These are phyloP conservation scores for Morpho deidamia DNA, from an alignment of 2,888 invertebrate species.

Conservation along the genomic window DNA sequence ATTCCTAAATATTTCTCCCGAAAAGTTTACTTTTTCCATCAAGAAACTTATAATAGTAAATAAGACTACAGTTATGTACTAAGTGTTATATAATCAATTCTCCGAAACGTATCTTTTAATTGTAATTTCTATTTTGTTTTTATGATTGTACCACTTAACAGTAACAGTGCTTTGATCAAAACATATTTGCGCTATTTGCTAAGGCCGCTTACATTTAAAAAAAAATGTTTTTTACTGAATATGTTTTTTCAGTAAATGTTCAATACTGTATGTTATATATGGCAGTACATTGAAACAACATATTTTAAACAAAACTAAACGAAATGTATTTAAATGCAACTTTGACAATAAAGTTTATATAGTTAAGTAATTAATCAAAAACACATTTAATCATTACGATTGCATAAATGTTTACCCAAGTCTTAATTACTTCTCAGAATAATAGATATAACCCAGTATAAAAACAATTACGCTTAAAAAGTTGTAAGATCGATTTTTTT, in stretches of 20 bases:
- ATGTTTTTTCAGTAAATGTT: conserved; percentile 11
- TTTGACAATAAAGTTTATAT: background rate
- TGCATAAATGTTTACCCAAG: conserved; percentile 6
- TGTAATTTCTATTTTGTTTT: conserved; percentile 15
- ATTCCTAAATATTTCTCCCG: background rate
- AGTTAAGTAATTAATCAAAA: too few relatives aligned
- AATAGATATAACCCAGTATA: background rate
- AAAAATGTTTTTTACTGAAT: conserved; percentile 16
- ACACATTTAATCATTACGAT: conserved; percentile 12
- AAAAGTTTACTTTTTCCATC: conserved; percentile 1
- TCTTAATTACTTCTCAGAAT: background rate
- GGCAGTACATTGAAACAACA: too few relatives aligned
- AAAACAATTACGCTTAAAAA: background rate
- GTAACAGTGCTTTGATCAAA: background rate
- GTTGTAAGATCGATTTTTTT: background rate
- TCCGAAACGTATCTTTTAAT: conserved; percentile 10
- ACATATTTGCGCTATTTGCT: conserved; percentile 2
- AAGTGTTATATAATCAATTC: conserved; percentile 61
- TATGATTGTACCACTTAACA: conserved; percentile 14
- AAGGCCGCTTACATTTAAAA: conserved; percentile 3
- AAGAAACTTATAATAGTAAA: conserved; percentile 12
- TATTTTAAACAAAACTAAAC: background rate
- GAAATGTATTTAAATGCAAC: background rate
- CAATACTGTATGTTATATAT: background rate
- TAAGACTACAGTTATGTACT: conserved; percentile 72